A percentile compares a stretch with the other conserved stretches of the same genome.
phyloP scores from a whole-genome alignment of 2,113 vertebrate species.

The Chaetodon auriga region DNA sequence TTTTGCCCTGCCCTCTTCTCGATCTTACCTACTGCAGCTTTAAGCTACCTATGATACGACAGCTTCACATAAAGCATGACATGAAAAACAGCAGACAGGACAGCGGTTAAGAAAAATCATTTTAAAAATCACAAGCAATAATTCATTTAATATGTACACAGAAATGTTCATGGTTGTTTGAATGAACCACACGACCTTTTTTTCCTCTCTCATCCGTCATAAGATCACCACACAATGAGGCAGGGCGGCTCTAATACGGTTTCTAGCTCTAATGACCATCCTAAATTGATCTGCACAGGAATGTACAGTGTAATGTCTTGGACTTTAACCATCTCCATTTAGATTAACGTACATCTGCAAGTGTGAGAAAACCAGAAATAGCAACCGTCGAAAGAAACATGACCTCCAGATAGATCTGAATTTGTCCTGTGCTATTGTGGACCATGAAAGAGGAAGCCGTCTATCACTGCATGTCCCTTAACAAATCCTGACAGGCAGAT shows the following conservation, averaged over 20 bases:
- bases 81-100: neutral
- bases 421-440: conserved; percentile 44
- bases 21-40: no score
- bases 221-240: conserved; percentile 6
- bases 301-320: neutral
- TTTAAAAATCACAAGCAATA: neutral
- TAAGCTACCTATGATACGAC: neutral
- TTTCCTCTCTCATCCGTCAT: conserved; percentile 21
- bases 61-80: neutral
- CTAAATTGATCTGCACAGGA: neutral
- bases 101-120: neutral
- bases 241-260: neutral
- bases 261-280: conserved; percentile 23
- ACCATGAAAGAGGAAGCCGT: conserved; percentile 32
- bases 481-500: conserved; percentile 44
- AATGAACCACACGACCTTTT: neutral
- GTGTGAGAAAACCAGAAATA: conserved; percentile 58
- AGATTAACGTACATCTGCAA: conserved; percentile 40
- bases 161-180: neutral
- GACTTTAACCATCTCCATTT: conserved; percentile 27
- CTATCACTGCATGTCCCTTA: conserved; percentile 33
- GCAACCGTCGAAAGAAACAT: conserved; percentile 31
- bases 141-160: neutral
- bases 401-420: conserved; percentile 51
- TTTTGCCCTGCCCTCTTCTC: no score